Conservation (phyloP, 92 coral and sea anemone species). For the Actinostola sp. region DNA sequence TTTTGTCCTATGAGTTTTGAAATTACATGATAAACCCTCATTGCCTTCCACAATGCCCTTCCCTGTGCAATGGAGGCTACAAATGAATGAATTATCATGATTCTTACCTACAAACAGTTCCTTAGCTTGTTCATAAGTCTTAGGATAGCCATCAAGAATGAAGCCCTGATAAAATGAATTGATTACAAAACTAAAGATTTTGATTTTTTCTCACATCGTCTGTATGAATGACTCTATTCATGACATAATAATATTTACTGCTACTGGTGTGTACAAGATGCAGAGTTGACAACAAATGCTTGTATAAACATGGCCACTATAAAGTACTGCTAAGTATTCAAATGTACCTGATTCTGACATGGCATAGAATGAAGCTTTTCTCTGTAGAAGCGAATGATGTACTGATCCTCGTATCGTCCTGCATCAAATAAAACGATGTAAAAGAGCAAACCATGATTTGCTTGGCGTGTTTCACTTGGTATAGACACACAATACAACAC, state of each 20-base stretch:
- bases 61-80: neutral
- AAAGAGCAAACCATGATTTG: neutral
- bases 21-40: too few relatives aligned
- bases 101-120: constrained; percentile 88
- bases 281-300: too few relatives aligned
- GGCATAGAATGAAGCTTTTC: constrained; percentile 96
- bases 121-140: constrained; percentile 93
- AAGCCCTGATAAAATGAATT: constrained; percentile 72
- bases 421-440: too few relatives aligned
- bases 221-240: too few relatives aligned
- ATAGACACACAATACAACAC: too few relatives aligned
- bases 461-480: too few relatives aligned
- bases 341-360: constrained; percentile 88
- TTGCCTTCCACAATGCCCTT: neutral
- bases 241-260: too few relatives aligned
- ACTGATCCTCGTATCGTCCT: constrained; percentile 98
- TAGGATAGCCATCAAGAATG: constrained; percentile 94
- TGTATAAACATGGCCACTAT: too few relatives aligned
- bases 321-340: too few relatives aligned
- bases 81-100: neutral
- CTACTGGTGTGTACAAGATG: too few relatives aligned
- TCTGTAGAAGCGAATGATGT: constrained; percentile 90
- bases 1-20: too few relatives aligned
- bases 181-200: neutral
- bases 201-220: too few relatives aligned